Percentiles rank a stretch among this genome's conserved stretches.
Conservation (phyloP, 1,140 invertebrate genomes). For the Penaeus japonicus region DNA sequence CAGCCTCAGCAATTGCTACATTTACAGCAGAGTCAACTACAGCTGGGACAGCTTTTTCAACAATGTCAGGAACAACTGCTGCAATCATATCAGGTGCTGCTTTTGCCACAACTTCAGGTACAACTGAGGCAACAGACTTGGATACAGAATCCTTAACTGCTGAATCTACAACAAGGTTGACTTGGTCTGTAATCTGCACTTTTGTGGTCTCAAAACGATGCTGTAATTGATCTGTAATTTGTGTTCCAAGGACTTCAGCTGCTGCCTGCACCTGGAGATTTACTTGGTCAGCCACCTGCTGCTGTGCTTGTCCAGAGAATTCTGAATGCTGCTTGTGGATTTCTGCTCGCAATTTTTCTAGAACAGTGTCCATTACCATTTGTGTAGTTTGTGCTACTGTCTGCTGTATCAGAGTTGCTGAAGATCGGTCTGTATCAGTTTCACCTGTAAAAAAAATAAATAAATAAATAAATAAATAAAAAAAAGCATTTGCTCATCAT, state of each 20-base stretch:
- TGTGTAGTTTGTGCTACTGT: slow-evolving; percentile 57
- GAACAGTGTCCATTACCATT: slow-evolving; percentile 59
- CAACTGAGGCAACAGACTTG: slow-evolving; percentile 3
- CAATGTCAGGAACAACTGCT: slow-evolving; percentile 12
- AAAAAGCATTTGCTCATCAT: no score
- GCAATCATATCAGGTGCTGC: slow-evolving; percentile 7
- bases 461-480: neutral
- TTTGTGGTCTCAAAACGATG: no score
- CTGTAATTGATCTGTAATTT: slow-evolving; percentile 13
- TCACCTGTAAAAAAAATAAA: neutral
- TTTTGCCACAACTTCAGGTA: slow-evolving; percentile 24
- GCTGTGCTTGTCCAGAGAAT: neutral
- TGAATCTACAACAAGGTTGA: slow-evolving; percentile 10
- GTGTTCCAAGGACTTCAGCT: slow-evolving; percentile 1
- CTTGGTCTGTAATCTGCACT: neutral
- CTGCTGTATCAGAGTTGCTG: slow-evolving; percentile 41
- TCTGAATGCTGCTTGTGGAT: slow-evolving; percentile 22
- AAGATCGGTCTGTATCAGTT: neutral
- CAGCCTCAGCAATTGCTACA: neutral
- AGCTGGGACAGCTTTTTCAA: slow-evolving; percentile 7
- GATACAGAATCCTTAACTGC: slow-evolving; percentile 29
- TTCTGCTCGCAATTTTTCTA: slow-evolving; percentile 48
- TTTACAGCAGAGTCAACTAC: neutral
- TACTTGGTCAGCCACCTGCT: slow-evolving; percentile 21
- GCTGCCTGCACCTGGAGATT: slow-evolving; percentile 22